These are phyloP conservation scores for Nyctereutes procyonoides DNA, from an alignment of 2,113 vertebrate species.

Conservation along the genomic window DNA sequence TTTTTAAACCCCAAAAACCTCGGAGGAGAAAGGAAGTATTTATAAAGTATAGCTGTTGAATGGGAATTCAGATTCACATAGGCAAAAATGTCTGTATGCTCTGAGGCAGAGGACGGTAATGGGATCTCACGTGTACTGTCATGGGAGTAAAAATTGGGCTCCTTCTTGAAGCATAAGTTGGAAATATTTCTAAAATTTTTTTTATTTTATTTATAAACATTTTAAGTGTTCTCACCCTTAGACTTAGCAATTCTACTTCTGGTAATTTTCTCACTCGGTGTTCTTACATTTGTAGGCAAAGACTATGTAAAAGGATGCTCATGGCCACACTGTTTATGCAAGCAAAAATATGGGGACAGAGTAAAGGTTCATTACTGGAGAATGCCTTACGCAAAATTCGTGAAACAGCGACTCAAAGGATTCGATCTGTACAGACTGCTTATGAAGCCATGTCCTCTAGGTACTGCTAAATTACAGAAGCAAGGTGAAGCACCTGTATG, in stretches of 20 bases:
- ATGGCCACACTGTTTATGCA: neutral
- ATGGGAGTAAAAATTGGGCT: neutral
- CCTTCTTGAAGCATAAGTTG: neutral
- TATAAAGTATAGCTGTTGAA: neutral
- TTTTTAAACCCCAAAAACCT: neutral
- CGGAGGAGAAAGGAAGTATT: neutral
- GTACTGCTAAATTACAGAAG: neutral
- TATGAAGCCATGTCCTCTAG: too few relatives aligned
- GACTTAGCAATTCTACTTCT: neutral
- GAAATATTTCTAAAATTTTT: too few relatives aligned
- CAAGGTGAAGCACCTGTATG: neutral
- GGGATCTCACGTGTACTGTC: rapidly evolving
- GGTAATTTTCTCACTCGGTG: neutral
- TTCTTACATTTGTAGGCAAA: neutral
- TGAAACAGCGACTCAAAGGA: neutral
- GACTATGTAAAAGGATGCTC: neutral
- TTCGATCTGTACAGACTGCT: rapidly evolving
- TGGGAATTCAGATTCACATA: neutral
- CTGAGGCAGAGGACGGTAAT: rapidly evolving
- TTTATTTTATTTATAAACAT: neutral
- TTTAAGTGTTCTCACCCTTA: neutral
- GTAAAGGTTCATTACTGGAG: neutral
- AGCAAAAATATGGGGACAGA: neutral
- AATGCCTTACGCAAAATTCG: neutral
- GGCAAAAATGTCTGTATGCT: neutral